Conservation (phyloP, 1,140 invertebrate species). For the Aphelinus atriplicis region DNA sequence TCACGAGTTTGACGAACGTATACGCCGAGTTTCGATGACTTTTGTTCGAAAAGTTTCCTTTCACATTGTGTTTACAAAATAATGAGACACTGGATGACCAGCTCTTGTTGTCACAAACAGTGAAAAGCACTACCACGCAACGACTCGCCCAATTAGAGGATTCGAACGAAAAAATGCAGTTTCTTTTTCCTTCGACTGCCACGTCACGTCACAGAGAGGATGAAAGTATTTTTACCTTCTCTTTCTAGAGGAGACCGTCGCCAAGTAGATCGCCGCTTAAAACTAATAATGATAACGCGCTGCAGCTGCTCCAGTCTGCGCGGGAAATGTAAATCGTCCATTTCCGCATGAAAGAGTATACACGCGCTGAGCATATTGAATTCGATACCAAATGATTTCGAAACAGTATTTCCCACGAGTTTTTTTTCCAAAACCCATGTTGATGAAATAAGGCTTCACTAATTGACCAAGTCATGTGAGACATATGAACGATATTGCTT, state of each 20-base stretch:
- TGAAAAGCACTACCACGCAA: neutral
- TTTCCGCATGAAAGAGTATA: neutral
- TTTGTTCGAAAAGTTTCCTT: neutral
- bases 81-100: neutral
- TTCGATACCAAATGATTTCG: no score
- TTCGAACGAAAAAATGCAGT: neutral
- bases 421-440: no score
- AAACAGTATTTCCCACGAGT: no score
- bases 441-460: no score
- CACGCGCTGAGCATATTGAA: no score
- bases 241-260: neutral
- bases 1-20: no score
- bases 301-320: neutral
- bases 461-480: no score
- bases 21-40: neutral
- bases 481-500: no score
- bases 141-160: neutral
- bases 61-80: neutral
- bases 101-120: neutral
- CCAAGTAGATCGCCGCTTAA: neutral
- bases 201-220: neutral
- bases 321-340: neutral
- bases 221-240: neutral
- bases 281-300: neutral
- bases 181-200: neutral